Evolutionary conservation across 1,140 invertebrate species (phyloP), one percentile per base, ranked within the genome.

Genomic region (Pseudomyrmex concolor): DNA sequence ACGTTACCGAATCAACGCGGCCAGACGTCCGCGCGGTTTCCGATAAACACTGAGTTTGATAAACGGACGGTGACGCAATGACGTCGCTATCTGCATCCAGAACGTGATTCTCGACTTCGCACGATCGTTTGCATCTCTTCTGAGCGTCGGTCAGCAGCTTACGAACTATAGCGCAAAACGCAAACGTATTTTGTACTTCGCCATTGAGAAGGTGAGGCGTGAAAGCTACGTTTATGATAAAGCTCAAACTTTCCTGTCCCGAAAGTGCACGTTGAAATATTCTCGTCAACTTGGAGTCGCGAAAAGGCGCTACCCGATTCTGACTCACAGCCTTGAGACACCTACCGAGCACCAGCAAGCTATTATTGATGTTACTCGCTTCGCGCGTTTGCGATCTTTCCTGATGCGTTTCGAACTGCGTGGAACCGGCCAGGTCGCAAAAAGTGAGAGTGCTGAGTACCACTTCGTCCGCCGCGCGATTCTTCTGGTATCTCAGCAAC

Each of bases 401-500:
- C 9, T 51, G 50, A 12, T 51, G 50, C 50, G 13, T 51, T 13
- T 96, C 96, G 15, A 95, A 94, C 13, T 98, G 94, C 92, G 99
- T 98, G 12, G 96, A 96, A 0, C 98, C 98, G 64, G 98, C 98
- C 77, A 99, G 93, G 94, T 99, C 98, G 93, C 97, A 97, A 86
- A 98, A 97, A 2, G 96, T 96, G 76, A 98, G 94, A 1, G 90
- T 89, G 51, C 85, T 90, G 0, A 90, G 71, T 74, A 87, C 55
- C 0, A 92, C 91, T 43, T 92, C 86, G 1, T 92, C 86, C 1
- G 85, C 17, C 2, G 77, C 54, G 7, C 43, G 67, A 59, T 90
- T 43, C 43, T 90, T 86, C 4, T 77, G 70, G 76, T 93, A 93
- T 22, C 89, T 93, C 0, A 98, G 90, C 59, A 98, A 92, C 84